These are phyloP conservation scores for Caranx melampygus DNA, from an alignment of 2,113 vertebrate species.

Conservation along the genomic window DNA sequence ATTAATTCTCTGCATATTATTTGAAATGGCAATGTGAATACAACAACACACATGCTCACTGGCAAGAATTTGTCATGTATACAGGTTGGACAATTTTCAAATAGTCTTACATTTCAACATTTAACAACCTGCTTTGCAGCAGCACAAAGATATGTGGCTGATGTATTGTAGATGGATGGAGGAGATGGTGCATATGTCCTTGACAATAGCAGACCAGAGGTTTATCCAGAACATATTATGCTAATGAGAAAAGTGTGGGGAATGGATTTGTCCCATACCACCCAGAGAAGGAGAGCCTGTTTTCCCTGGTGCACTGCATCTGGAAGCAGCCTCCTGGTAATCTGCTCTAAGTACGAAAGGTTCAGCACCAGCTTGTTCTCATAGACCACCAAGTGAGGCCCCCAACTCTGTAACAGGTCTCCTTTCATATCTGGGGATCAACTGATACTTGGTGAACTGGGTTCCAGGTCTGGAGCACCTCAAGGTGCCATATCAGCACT, in stretches of 20 bases:
- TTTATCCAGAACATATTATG: slow-evolving; percentile 80
- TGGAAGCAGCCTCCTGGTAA: slow-evolving; percentile 81
- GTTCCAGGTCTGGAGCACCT: slow-evolving; percentile 32
- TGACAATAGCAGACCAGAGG: slow-evolving; percentile 67
- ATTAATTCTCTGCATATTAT: not conserved
- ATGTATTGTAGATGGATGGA: slow-evolving; percentile 44
- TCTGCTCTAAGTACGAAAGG: slow-evolving; percentile 79
- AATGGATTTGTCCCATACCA: slow-evolving; percentile 78
- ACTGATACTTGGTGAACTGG: slow-evolving; percentile 46
- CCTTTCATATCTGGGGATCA: slow-evolving; percentile 62
- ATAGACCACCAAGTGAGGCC: slow-evolving; percentile 79
- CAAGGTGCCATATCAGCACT: slow-evolving; percentile 37
- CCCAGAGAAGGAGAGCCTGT: slow-evolving; percentile 74
- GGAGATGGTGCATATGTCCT: slow-evolving; percentile 66
- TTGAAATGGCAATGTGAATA: not conserved
- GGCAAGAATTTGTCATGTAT: not conserved
- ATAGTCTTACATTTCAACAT: not conserved
- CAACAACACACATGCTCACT: not conserved
- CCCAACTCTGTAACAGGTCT: slow-evolving; percentile 64
- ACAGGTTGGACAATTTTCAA: slow-evolving; percentile 1
- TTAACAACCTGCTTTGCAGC: slow-evolving; percentile 16
- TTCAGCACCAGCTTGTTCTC: slow-evolving; percentile 81
- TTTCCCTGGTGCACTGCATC: slow-evolving; percentile 72
- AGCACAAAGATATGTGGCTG: slow-evolving; percentile 40
- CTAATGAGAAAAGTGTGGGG: slow-evolving; percentile 84